Evolutionary conservation across 2,797 vertebrate genomes (phyloP).

Genomic region (Clarias fuscus): DNA sequence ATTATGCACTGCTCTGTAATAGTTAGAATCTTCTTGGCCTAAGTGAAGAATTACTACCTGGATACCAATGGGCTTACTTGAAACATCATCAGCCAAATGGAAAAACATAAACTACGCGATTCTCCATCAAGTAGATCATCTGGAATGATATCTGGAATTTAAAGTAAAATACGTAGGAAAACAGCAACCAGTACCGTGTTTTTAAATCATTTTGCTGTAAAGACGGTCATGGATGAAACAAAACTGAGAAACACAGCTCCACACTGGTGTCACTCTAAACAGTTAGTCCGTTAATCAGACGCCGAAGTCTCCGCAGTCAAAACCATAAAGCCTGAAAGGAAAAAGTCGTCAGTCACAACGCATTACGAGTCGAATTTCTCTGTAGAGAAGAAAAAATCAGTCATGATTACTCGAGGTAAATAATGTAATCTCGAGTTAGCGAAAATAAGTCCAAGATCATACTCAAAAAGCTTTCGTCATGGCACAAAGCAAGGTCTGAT

Average conservation of each 20-base stretch:
- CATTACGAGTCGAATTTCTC: constrained; percentile 33
- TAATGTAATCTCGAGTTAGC: constrained; percentile 37
- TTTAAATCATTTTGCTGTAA: not conserved
- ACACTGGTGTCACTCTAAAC: not conserved
- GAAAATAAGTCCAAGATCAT: not conserved
- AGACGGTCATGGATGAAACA: not conserved
- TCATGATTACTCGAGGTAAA: constrained; percentile 4
- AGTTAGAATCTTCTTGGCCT: not conserved
- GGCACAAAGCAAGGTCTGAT: not conserved
- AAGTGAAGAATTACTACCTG: not conserved
- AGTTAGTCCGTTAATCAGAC: not conserved
- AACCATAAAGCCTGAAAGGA: constrained; percentile 45
- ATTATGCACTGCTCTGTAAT: not conserved
- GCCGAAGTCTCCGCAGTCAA: not conserved
- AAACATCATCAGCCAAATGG: not conserved
- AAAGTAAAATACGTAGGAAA: not conserved
- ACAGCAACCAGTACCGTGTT: not conserved
- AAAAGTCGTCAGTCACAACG: constrained; percentile 49
- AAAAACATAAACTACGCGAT: not conserved
- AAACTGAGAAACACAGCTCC: not conserved
- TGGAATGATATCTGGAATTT: not conserved
- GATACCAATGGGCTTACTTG: not conserved
- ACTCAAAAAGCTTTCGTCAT: not conserved
- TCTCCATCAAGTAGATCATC: not conserved
- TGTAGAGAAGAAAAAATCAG: constrained; percentile 27